These are phyloP conservation scores for Trisateles emortualis DNA, from an alignment of 2,888 invertebrate genomes.

Conservation along the genomic window DNA sequence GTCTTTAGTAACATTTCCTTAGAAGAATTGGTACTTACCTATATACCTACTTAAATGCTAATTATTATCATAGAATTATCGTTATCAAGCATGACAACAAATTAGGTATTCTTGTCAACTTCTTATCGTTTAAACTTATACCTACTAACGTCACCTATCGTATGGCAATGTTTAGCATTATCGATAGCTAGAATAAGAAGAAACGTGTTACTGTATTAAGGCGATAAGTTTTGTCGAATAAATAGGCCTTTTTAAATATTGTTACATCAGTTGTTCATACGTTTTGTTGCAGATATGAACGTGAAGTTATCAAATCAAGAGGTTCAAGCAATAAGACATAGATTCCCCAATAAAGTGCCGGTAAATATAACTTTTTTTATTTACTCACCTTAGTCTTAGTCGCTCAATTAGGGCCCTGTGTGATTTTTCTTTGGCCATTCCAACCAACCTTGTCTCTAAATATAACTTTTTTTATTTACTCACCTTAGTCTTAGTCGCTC, in stretches of 20 bases:
- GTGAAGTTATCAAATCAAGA: conserved; percentile 81
- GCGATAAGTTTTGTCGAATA: neutral
- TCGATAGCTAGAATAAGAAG: neutral
- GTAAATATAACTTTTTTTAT: conserved; percentile 80
- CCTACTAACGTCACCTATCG: neutral
- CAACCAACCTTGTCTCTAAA: conserved; percentile 93
- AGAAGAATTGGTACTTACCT: no score
- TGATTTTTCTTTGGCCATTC: no score
- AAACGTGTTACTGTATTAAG: neutral
- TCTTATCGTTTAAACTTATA: neutral
- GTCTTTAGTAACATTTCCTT: no score
- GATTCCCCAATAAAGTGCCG: conserved; percentile 93
- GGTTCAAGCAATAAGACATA: conserved; percentile 90
- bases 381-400: no score
- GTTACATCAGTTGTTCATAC: neutral
- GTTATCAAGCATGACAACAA: neutral
- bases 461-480: conserved; percentile 37
- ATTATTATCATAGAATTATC: no score
- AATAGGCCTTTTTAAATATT: neutral
- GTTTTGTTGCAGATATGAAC: conserved; percentile 61
- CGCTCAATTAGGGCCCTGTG: no score
- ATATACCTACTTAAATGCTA: no score
- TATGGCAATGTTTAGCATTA: neutral
- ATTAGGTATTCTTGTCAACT: neutral
- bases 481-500: no score